A percentile compares a stretch with the other conserved stretches of the same genome.
Conservation (phyloP, 2,888 invertebrate genomes). For the Cantharis rustica region DNA sequence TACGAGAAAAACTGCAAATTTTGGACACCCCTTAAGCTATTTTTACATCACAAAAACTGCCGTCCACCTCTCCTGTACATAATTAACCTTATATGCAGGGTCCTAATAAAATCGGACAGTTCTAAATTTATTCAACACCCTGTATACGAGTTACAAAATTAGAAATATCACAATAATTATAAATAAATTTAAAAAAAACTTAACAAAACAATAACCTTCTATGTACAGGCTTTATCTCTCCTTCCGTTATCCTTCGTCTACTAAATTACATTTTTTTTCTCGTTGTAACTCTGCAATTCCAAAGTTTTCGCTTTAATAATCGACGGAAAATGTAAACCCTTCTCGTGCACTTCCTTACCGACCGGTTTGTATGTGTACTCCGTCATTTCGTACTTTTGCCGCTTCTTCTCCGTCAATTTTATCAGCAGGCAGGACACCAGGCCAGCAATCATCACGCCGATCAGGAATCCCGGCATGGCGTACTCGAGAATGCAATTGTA, state of each 20-base stretch:
- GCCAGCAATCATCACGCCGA: slow-evolving; percentile 10
- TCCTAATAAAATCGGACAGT: neutral
- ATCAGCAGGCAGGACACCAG: slow-evolving; percentile 7
- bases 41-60: neutral
- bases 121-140: neutral
- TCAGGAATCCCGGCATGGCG: slow-evolving; percentile 14
- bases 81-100: neutral
- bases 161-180: slow-evolving; percentile 30
- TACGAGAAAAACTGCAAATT: neutral
- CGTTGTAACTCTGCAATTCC: slow-evolving; percentile 29
- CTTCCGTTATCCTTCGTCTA: neutral
- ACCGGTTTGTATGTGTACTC: slow-evolving; percentile 31
- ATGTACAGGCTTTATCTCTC: neutral
- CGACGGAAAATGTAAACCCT: slow-evolving; percentile 29
- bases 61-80: neutral
- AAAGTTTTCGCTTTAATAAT: slow-evolving; percentile 26
- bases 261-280: slow-evolving; percentile 24
- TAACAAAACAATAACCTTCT: slow-evolving; percentile 19
- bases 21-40: neutral
- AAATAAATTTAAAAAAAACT: slow-evolving; percentile 27
- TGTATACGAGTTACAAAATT: neutral
- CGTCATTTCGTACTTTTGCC: slow-evolving; percentile 21
- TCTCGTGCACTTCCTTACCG: slow-evolving; percentile 28
- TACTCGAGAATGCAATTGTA: slow-evolving; percentile 24
- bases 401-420: slow-evolving; percentile 22